Base-by-base conservation (phyloP, 2,888 invertebrate species). In the Hypercompe scribonia region DNA sequence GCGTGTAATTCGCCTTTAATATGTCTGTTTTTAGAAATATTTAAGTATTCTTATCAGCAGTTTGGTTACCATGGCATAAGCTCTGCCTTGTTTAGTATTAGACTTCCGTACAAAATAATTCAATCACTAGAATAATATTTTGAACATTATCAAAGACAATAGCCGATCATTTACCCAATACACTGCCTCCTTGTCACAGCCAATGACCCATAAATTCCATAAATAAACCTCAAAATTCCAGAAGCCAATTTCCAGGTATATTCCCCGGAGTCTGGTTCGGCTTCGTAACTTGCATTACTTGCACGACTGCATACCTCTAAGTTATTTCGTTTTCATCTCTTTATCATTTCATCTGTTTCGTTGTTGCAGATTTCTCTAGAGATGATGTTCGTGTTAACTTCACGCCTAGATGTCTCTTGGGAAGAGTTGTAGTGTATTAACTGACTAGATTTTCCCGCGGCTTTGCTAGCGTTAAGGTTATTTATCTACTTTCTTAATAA, bases 301-400 rank as follows among this genome's bases (percentile, higher is more conserved):
- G 66, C 66, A 66, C 33, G 66, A 24, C 13, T 33, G 31, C 66
- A 24, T 46, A 31, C 33, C 33, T 68, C 24, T 3, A 34, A 68
- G 34, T 28, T 54, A 68, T 68, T 68, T 34, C 33, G 50, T 54
- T 67, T 68, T 54, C 50, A 54, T 50, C 34, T 68, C 50, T 54
- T 68, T 54, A 50, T 54, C 34, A 50, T 68, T 54, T 68, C 54
- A 68, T 54, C n/a, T 13, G 33, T 24, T n/a, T 15, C 34, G 34
- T 54, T 68, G 67, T 33, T 54, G 34, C 24, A 24, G 50, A 54
- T 68, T 68, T 54, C 68, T 68, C 68, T 68, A 11, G 68, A 68
- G 54, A 54, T 58, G 13, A 28, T 58, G 28, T 67, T 67, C 33
- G 11, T 50, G 50, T 67, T 67, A 39, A 31, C 65, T 66, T 34